A percentile compares a stretch with the other conserved stretches of the same genome.
Evolutionary conservation across 2,797 vertebrate genomes (phyloP).

Genomic region (Siniperca undulata): DNA sequence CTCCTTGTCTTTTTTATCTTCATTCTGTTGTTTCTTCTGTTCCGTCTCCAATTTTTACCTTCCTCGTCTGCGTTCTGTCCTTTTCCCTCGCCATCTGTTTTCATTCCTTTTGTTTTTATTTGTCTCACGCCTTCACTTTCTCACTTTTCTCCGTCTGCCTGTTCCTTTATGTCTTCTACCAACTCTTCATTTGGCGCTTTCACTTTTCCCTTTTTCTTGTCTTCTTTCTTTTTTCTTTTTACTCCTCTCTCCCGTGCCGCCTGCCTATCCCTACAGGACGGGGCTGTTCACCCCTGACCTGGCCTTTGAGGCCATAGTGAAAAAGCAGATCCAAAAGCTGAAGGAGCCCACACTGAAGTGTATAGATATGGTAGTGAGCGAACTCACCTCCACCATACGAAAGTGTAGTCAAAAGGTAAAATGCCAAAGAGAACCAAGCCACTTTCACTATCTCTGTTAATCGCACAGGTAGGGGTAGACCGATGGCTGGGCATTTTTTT

Average conservation of each 20-base stretch:
- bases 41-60: slow-evolving; percentile 55
- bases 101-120: slow-evolving; percentile 72
- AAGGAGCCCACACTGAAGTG: slow-evolving; percentile 99
- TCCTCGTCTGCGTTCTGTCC: slow-evolving; percentile 39
- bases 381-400: slow-evolving; percentile 99
- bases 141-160: slow-evolving; percentile 52
- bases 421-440: slow-evolving; percentile 65
- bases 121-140: slow-evolving; percentile 30
- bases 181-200: slow-evolving; percentile 47
- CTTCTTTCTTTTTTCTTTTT: slow-evolving; percentile 31
- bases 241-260: slow-evolving; percentile 63
- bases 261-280: slow-evolving; percentile 91
- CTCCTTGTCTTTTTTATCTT: slow-evolving; percentile 54
- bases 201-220: slow-evolving; percentile 34
- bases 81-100: slow-evolving; percentile 51
- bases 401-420: slow-evolving; percentile 99
- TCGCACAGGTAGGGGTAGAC: slow-evolving; percentile 78
- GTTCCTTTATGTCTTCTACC: slow-evolving; percentile 44
- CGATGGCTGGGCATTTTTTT: slow-evolving; percentile 75
- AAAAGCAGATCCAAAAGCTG: slow-evolving; percentile 99
- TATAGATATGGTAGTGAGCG: slow-evolving; percentile 99
- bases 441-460: slow-evolving; percentile 61
- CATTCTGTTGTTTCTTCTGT: slow-evolving; percentile 54
- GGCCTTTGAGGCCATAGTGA: slow-evolving; percentile 99
- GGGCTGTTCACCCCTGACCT: slow-evolving; percentile 99